A percentile compares a stretch with the other conserved stretches of the same genome.
phyloP scores from a whole-genome alignment of 2,113 vertebrate species.

The Lepus americanus region DNA sequence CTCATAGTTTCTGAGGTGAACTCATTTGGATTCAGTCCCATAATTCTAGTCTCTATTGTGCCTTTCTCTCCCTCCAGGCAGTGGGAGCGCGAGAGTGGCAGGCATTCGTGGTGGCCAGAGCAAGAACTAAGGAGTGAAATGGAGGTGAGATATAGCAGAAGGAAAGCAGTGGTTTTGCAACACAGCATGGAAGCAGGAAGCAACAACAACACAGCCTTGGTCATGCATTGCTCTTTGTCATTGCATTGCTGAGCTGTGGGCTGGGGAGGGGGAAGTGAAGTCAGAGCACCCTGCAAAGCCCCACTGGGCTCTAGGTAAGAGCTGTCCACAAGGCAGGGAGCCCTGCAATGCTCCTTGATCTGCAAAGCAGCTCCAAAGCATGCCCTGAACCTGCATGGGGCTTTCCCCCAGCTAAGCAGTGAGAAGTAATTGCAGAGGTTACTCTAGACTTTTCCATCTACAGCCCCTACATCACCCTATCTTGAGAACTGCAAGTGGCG shows the following conservation, averaged over 20 bases:
- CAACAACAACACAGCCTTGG: not conserved
- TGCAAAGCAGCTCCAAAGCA: not conserved
- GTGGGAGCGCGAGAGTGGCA: not conserved
- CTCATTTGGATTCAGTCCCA: not conserved
- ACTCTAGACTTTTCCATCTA: not conserved
- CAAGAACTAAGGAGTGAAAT: not conserved
- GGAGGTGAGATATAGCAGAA: not conserved
- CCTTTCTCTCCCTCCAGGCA: not conserved
- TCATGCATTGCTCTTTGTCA: not conserved
- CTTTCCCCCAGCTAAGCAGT: not conserved
- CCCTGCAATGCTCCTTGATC: not conserved
- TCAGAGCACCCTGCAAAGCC: not conserved
- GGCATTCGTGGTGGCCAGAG: not conserved
- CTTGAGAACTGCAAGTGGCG: not conserved
- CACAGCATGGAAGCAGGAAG: slow-evolving; percentile 30
- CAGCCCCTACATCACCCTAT: not conserved
- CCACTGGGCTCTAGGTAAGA: not conserved
- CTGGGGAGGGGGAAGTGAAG: not conserved
- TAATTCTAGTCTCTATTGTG: not conserved
- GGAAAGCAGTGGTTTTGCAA: slow-evolving; percentile 46
- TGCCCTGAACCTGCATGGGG: not conserved
- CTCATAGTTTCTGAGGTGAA: not conserved
- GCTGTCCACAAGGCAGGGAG: not conserved
- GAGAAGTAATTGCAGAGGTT: not conserved
- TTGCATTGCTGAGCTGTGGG: not conserved